Conservation (phyloP, 1,140 invertebrate genomes). For the Euwallacea fornicatus region DNA sequence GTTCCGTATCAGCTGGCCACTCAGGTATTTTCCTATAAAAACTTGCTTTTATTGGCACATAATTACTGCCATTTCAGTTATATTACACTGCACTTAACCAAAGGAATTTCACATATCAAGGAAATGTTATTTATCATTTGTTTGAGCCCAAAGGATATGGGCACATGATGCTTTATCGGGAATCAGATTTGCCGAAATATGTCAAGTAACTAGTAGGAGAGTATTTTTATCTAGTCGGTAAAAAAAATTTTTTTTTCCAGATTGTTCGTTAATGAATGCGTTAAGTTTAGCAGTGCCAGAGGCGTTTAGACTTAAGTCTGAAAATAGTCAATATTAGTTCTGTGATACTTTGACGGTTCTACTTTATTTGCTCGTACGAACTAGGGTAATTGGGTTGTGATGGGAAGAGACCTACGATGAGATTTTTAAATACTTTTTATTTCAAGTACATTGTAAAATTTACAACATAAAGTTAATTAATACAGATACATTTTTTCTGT, state of each 20-base stretch:
- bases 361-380: too few relatives aligned
- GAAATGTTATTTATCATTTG: constrained; percentile 68
- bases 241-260: constrained; percentile 1
- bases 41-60: not conserved
- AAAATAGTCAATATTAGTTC: too few relatives aligned
- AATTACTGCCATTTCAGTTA: constrained; percentile 46
- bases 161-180: constrained; percentile 66
- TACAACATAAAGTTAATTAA: constrained; percentile 42
- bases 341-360: too few relatives aligned
- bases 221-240: not conserved
- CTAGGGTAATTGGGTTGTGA: too few relatives aligned
- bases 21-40: constrained; percentile 56
- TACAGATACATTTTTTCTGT: constrained; percentile 37
- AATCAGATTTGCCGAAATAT: constrained; percentile 59
- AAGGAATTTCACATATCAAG: constrained; percentile 57
- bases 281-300: not conserved
- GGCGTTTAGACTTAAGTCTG: too few relatives aligned
- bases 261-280: constrained; percentile 13
- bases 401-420: not conserved
- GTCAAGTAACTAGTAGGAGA: constrained; percentile 49
- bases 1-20: constrained; percentile 76
- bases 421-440: constrained; percentile 40
- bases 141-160: constrained; percentile 60
- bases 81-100: constrained; percentile 62
- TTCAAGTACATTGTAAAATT: constrained; percentile 49